Conservation (phyloP, 2,113 vertebrate genomes). For the Struthidea cinerea region DNA sequence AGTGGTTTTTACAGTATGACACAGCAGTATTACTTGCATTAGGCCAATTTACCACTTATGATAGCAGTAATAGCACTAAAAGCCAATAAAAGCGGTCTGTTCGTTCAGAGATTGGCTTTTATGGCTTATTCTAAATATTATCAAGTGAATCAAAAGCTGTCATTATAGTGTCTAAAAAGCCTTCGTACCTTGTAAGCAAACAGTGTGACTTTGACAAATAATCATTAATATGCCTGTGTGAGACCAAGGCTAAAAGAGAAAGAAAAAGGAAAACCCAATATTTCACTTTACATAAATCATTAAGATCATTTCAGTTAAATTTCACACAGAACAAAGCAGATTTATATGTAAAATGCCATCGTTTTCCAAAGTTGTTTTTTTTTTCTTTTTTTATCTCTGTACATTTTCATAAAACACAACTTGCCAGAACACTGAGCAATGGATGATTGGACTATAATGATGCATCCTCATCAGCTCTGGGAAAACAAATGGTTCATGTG, state of each 20-base stretch:
- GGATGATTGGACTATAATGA: neutral
- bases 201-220: slow-evolving; percentile 82
- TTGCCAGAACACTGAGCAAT: neutral
- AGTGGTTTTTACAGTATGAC: slow-evolving; percentile 67
- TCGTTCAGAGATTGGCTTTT: slow-evolving; percentile 76
- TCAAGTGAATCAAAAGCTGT: slow-evolving; percentile 77
- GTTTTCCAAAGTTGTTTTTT: neutral
- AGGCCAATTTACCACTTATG: slow-evolving; percentile 79
- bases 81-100: slow-evolving; percentile 77
- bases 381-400: neutral
- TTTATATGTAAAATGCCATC: slow-evolving; percentile 55
- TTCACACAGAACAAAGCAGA: slow-evolving; percentile 65
- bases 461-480: neutral
- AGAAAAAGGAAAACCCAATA: slow-evolving; percentile 62
- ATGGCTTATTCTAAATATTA: slow-evolving; percentile 79
- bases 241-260: slow-evolving; percentile 50
- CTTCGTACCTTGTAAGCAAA: slow-evolving; percentile 79
- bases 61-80: slow-evolving; percentile 78
- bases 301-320: slow-evolving; percentile 69
- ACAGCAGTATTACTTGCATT: slow-evolving; percentile 76
- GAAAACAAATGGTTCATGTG: neutral
- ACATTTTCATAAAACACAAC: neutral
- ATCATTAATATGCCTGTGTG: slow-evolving; percentile 71
- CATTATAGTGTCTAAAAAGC: slow-evolving; percentile 78
- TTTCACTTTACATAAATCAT: slow-evolving; percentile 71